Percentiles rank a stretch among this genome's conserved stretches.
Evolutionary conservation across 1,140 invertebrate genomes (phyloP).

Genomic region (Drosophila kurseongensis): DNA sequence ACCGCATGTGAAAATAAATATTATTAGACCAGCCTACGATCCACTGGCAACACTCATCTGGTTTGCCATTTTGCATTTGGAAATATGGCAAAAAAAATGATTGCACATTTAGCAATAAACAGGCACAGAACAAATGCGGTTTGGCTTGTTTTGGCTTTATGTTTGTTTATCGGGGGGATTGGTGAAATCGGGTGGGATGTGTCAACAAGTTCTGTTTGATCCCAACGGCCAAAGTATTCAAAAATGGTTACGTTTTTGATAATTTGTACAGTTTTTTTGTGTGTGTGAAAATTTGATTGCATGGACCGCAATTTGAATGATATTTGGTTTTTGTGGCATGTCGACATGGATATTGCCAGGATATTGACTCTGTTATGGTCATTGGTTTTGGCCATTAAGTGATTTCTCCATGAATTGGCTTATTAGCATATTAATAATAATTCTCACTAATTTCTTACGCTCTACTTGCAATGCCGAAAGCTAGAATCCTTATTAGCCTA

Average conservation of each 20-base stretch:
- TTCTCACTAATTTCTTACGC: conserved; percentile 1
- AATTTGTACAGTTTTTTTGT: conserved; percentile 21
- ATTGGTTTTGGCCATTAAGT: conserved; percentile 40
- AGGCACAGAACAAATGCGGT: conserved; percentile 55
- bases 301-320: conserved; percentile 73
- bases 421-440: conserved; percentile 49
- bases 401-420: conserved; percentile 23
- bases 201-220: conserved; percentile 42
- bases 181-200: conserved; percentile 12
- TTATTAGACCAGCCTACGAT: conserved; percentile 47
- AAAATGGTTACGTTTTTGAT: conserved; percentile 34
- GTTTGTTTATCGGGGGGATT: conserved; percentile 11
- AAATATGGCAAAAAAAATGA: conserved; percentile 30
- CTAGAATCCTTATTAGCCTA: conserved; percentile 62
- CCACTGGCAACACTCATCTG: background rate
- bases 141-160: conserved; percentile 51
- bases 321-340: conserved; percentile 63
- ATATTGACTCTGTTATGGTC: conserved; percentile 35
- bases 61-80: conserved; percentile 24
- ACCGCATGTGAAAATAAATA: conserved; percentile 80
- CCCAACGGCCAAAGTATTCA: conserved; percentile 32
- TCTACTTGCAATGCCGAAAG: conserved; percentile 9
- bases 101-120: conserved; percentile 74
- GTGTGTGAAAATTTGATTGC: conserved; percentile 58
- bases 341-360: conserved; percentile 18